phyloP scores from a whole-genome alignment of 2,113 vertebrate species.

The Eulemur macaco region DNA sequence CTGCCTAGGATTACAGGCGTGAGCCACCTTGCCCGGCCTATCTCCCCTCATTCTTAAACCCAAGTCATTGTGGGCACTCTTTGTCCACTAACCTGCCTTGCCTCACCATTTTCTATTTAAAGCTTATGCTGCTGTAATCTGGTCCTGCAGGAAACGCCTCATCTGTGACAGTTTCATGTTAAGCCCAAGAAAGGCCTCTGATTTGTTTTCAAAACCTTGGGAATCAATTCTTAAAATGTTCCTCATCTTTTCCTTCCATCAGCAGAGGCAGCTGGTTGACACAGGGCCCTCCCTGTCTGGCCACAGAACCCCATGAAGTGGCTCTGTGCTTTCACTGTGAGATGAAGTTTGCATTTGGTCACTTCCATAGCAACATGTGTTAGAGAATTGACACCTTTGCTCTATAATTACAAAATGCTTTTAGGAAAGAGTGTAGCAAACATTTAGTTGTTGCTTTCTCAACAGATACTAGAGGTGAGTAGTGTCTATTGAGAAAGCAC shows the following conservation, averaged over 20 bases:
- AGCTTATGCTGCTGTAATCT: background rate
- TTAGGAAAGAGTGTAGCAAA: conserved; percentile 3
- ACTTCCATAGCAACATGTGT: conserved; percentile 10
- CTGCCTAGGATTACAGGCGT: too few species aligned
- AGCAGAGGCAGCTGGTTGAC: background rate
- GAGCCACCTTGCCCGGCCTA: background rate
- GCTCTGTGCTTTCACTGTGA: conserved; percentile 14
- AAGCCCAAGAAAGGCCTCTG: background rate
- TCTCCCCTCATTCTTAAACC: background rate
- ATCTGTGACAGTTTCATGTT: background rate
- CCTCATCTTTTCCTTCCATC: background rate
- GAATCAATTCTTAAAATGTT: background rate
- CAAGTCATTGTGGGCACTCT: background rate
- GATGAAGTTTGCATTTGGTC: conserved; percentile 4
- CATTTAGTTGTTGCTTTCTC: conserved; percentile 46
- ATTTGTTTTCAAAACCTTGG: background rate
- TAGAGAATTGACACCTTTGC: background rate
- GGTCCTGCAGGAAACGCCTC: background rate
- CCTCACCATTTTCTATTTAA: background rate
- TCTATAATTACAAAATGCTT: conserved; percentile 37
- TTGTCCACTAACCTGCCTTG: background rate
- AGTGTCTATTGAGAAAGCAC: too few species aligned
- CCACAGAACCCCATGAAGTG: background rate
- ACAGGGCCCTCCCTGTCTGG: background rate
- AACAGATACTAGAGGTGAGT: background rate